Conservation (phyloP, 2,888 invertebrate species). For the Machimus atricapillus region DNA sequence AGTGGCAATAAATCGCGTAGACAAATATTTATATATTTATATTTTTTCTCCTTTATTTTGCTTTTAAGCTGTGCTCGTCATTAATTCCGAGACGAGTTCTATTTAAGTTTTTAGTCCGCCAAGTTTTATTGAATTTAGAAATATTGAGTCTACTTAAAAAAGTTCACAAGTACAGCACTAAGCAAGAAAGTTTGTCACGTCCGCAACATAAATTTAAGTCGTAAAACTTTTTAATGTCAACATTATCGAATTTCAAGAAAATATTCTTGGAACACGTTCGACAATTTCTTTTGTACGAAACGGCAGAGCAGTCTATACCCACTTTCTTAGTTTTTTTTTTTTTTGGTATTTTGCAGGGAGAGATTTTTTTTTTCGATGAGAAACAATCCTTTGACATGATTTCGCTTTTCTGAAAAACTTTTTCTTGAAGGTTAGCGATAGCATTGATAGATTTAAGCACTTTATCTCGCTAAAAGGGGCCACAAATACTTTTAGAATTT, state of each 20-base stretch:
- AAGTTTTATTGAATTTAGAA: constrained; percentile 1
- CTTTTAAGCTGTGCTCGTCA: background rate
- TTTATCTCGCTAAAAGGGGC: background rate
- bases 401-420: background rate
- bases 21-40: background rate
- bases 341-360: background rate
- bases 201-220: constrained; percentile 37
- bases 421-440: background rate
- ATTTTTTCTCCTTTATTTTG: background rate
- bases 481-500: background rate
- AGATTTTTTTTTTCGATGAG: background rate
- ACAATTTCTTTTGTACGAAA: constrained; percentile 38
- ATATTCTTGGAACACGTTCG: constrained; percentile 36
- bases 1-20: background rate
- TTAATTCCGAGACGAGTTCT: background rate
- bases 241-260: constrained; percentile 40
- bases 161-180: background rate
- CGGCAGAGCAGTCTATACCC: background rate
- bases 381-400: background rate
- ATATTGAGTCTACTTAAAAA: background rate
- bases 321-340: background rate
- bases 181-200: constrained; percentile 38
- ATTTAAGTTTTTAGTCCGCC: background rate
- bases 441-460: background rate
- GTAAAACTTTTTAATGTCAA: constrained; percentile 38